Percentiles rank a stretch among this genome's conserved stretches.
Evolutionary conservation across 2,888 invertebrate species (phyloP).

Genomic region (Iphiclides podalirius): DNA sequence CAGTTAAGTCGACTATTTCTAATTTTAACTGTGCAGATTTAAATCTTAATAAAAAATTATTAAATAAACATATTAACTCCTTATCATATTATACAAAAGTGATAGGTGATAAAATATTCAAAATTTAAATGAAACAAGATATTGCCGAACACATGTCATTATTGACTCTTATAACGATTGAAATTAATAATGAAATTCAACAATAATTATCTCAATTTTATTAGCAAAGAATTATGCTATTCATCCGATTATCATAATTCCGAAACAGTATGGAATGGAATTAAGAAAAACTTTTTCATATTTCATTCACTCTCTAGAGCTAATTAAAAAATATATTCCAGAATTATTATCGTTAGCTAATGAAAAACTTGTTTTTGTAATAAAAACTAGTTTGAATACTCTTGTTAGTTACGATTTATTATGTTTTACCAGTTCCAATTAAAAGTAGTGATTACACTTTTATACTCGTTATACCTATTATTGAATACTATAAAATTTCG

Average conservation of each 20-base stretch:
- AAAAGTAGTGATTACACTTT: too few relatives aligned
- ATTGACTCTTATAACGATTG: constrained; percentile 26
- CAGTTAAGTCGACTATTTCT: constrained; percentile 24
- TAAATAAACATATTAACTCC: constrained; percentile 28
- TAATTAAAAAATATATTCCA: not conserved
- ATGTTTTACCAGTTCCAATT: too few relatives aligned
- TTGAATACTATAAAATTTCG: too few relatives aligned
- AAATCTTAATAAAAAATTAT: constrained; percentile 23
- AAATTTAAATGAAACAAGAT: constrained; percentile 28
- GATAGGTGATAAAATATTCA: constrained; percentile 21
- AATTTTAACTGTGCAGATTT: constrained; percentile 28
- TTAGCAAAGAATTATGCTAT: constrained; percentile 27
- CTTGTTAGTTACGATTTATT: too few relatives aligned
- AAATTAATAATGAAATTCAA: constrained; percentile 28
- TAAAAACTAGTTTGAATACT: too few relatives aligned
- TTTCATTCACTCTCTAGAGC: not conserved
- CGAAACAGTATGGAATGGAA: not conserved
- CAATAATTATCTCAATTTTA: too few relatives aligned
- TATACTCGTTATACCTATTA: too few relatives aligned
- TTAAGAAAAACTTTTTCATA: constrained; percentile 1
- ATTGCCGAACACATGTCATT: constrained; percentile 28
- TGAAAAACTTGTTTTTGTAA: too few relatives aligned
- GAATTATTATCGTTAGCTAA: not conserved
- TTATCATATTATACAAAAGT: too few relatives aligned
- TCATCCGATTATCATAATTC: constrained; percentile 2